Evolutionary conservation across 2,888 invertebrate genomes (phyloP).

Genomic region (Punctoribates punctum): DNA sequence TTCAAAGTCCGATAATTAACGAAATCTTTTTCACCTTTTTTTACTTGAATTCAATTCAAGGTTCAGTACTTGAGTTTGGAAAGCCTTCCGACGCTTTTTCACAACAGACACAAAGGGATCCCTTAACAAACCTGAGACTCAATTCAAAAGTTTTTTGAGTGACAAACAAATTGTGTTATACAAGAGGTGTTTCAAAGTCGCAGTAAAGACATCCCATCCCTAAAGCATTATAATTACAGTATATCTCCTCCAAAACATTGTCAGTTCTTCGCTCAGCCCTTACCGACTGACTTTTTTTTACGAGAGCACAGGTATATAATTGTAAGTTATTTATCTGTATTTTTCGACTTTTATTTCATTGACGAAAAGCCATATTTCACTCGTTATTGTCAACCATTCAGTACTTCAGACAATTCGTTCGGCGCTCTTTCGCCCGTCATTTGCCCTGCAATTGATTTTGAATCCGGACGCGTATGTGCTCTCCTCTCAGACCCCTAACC

Average conservation of each 20-base stretch:
- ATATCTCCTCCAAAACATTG: no score
- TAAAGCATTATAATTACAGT: background rate
- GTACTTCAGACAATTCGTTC: background rate
- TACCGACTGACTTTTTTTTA: no score
- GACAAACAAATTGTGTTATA: conserved; percentile 15
- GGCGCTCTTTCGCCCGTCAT: background rate
- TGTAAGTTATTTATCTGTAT: conserved; percentile 3
- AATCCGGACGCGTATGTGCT: no score
- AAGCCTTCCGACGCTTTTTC: no score
- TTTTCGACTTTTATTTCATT: background rate
- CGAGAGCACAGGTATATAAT: conserved; percentile 7
- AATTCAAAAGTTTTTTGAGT: background rate
- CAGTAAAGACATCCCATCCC: background rate
- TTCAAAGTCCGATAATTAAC: no score
- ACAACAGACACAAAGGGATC: no score
- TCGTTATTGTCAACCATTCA: background rate
- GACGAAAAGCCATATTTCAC: background rate
- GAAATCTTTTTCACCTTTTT: no score
- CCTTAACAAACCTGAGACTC: background rate
- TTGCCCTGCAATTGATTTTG: conserved; percentile 13
- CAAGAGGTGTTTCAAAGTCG: background rate
- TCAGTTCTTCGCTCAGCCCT: no score
- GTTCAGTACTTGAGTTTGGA: no score
- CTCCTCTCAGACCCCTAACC: background rate
- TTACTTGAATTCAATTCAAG: no score